Evolutionary conservation across 2,113 vertebrate genomes (phyloP), one percentile per base, ranked within the genome.

Genomic region (Eptesicus fuscus): DNA sequence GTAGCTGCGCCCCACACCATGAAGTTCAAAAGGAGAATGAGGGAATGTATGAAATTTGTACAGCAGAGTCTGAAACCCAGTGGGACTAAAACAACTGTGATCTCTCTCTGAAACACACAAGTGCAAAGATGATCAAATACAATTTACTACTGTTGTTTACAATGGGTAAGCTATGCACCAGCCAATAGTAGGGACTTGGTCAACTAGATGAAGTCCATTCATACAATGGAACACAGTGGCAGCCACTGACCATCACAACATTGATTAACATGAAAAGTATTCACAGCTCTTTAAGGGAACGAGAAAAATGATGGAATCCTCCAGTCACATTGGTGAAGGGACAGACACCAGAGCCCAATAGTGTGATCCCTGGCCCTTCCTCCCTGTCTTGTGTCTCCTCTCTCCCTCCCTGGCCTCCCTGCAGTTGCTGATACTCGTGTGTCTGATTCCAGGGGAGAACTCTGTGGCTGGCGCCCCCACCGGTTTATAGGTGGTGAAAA

Each of bases 401-500:
- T 13, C 14, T 30, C 42, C 4, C 56, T 4, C 3, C 32, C 65
- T n/a, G 2, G 0, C 65, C 35, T 32, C 42, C 7, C 28, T 5
- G 4, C 9, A 4, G 8, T 30, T 9, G 25, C 23, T 32, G 28
- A 5, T 23, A 13, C 11, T 3, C 0, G 0, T 40, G 25, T 40
- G 23, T 89, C 70, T 18, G 37, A 23, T 32, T 56, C 7, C 49
- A 99, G 98, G 91, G 8, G 98, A 98, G 73, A 37, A 25, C 12
- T 47, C 97, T 0, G 79, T 59, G 2, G 96, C 97, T 1, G 93
- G 98, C 0, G 9, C 87, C 35, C 90, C 17, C 96, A 98, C 97
- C 2, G 0, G 98, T 84, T 97, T 98, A 47, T 98, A 97, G 0
- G 0, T 95, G 1, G 98, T 99, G 80, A 98, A 98, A 96, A 98